Percentiles rank a stretch among this genome's conserved stretches.
Evolutionary conservation across 2,797 vertebrate genomes (phyloP).

Genomic region (Benthosema pterotum): DNA sequence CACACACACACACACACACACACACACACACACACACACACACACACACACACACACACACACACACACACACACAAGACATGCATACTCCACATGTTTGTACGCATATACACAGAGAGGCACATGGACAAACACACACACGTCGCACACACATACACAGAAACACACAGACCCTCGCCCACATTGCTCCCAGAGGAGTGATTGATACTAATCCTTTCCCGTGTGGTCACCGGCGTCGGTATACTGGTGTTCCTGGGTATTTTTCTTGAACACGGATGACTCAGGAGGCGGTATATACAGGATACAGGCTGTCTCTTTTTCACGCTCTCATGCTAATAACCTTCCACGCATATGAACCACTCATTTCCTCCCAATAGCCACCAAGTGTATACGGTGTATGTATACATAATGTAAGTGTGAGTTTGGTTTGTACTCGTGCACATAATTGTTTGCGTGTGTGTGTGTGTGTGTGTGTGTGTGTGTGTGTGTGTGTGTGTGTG

Average conservation of each 20-base stretch:
- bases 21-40: slow-evolving; percentile 42
- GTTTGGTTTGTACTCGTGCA: background rate
- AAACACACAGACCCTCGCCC: slow-evolving; percentile 17
- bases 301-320: slow-evolving; percentile 43
- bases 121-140: slow-evolving; percentile 21
- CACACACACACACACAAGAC: background rate
- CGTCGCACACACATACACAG: background rate
- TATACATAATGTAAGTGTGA: background rate
- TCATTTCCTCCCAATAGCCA: slow-evolving; percentile 29
- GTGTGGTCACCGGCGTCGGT: slow-evolving; percentile 40
- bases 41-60: slow-evolving; percentile 41
- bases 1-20: slow-evolving; percentile 10
- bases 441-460: background rate
- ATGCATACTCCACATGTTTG: too few relatives aligned
- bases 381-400: background rate
- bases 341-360: slow-evolving; percentile 28
- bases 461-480: slow-evolving; percentile 8
- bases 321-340: slow-evolving; percentile 41
- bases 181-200: slow-evolving; percentile 41
- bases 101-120: slow-evolving; percentile 22
- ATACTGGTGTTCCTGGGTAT: slow-evolving; percentile 27
- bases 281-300: slow-evolving; percentile 26
- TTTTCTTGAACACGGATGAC: slow-evolving; percentile 67
- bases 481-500: slow-evolving; percentile 6
- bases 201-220: slow-evolving; percentile 59